Base-by-base conservation (phyloP, 2,888 invertebrate species). In the Crocallis elinguaria region DNA sequence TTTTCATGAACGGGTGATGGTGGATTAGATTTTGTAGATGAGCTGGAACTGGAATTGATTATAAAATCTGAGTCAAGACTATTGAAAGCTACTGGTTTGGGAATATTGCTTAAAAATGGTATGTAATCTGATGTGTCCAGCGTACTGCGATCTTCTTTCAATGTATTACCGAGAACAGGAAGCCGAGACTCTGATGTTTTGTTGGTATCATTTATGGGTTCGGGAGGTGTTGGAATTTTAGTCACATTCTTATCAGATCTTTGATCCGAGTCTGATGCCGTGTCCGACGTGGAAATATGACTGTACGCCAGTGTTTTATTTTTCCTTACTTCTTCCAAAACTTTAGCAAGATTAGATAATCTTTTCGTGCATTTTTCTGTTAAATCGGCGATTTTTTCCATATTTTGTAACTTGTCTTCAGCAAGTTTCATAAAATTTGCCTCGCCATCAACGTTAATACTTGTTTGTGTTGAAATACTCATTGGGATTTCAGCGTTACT, bases 351-450 rank as follows among this genome's bases (percentile, higher is more conserved):
- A 64, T 85, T 86, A 5, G 88, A 88, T 33, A 92, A 75, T n/a
- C 90, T 76, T 67, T 86, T 79, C 3, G 89, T 88, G 64, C 91
- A 92, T 71, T 86, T 88, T 67, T 91, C 89, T 4, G 91, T 91
- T 16, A 90, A 73, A 60, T 88, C 84, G 11, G 91, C 90, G 41
- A 91, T 89, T 77, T 89, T 90, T 64, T 90, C 90, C 84, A 90
- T 91, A 60, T 90, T 90, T 60, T 89, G 84, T 39, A 89, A 74
- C 75, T 90, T 89, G 39, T 83, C 78, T 73, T 89, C 88, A 19
- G 85, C 90, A 51, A 86, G 46, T 69, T 82, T 84, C 66, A 88
- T 80, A 44, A 80, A 82, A 62, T 87, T 82, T 1, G 73, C 67
- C 65, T 89, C 87, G 37, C 69, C 64, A 30, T 82, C 82, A 43